Conservation (phyloP, 2,797 vertebrate genomes). For the Malurus splendens region DNA sequence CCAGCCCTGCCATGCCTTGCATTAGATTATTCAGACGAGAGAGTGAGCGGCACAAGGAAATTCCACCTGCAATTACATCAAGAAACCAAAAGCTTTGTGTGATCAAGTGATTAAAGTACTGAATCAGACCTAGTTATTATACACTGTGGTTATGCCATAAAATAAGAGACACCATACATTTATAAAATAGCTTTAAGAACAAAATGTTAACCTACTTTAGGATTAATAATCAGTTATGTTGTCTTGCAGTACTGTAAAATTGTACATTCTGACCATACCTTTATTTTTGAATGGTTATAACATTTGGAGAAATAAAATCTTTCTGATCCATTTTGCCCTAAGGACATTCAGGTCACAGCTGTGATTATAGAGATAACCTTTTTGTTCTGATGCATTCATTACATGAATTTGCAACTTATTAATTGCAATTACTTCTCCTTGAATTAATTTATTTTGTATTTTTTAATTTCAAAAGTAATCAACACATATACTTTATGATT, state of each 20-base stretch:
- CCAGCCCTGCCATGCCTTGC: background rate
- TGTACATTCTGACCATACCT: background rate
- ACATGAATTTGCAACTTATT: slow-evolving; percentile 34
- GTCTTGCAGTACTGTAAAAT: background rate
- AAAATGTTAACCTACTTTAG: background rate
- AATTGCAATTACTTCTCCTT: slow-evolving; percentile 39
- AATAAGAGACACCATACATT: background rate
- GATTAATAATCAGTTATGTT: background rate
- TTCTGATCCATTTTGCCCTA: slow-evolving; percentile 4
- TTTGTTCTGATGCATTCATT: slow-evolving; percentile 21
- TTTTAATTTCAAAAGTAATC: slow-evolving; percentile 53
- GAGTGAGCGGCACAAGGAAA: background rate
- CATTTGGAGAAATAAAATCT: background rate
- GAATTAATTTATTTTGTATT: slow-evolving; percentile 59
- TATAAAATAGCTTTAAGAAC: background rate
- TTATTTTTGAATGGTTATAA: slow-evolving; percentile 10
- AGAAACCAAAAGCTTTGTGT: background rate
- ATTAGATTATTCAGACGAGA: background rate
- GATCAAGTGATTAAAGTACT: background rate
- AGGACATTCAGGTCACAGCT: slow-evolving; percentile 3
- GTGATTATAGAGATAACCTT: slow-evolving; percentile 37
- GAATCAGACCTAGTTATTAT: background rate
- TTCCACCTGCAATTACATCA: background rate
- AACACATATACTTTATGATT: background rate
- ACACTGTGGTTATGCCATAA: background rate